Conservation (phyloP, 2,888 invertebrate genomes). For the Eutolmus rufibarbis region DNA sequence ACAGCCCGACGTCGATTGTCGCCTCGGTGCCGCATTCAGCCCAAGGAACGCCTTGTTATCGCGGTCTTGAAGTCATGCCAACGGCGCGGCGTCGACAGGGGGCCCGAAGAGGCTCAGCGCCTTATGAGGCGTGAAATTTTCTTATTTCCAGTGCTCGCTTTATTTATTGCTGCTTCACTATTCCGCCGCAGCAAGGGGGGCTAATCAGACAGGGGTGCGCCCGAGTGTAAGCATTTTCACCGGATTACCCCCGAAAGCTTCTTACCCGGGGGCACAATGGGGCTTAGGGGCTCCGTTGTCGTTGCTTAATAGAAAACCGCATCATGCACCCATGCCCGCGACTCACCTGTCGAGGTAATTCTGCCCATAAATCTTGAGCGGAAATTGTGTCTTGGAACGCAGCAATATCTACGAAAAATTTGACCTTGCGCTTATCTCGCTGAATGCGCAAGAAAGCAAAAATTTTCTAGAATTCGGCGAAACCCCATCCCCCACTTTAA, state of each 20-base stretch:
- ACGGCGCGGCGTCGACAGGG: not conserved
- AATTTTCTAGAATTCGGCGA: not conserved
- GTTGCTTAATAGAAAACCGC: not conserved
- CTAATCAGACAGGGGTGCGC: not conserved
- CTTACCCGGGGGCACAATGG: not conserved
- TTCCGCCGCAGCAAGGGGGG: not conserved
- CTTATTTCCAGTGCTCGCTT: not conserved
- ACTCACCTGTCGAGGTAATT: not conserved
- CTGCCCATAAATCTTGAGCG: not conserved
- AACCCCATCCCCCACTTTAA: not conserved
- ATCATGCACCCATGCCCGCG: not conserved
- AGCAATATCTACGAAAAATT: not conserved
- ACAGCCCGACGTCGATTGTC: not conserved
- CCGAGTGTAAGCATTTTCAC: not conserved
- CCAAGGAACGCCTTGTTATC: not conserved
- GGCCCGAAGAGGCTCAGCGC: not conserved
- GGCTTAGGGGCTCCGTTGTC: not conserved
- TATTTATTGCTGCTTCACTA: not conserved
- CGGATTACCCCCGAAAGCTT: not conserved
- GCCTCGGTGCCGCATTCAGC: not conserved
- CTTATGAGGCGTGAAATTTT: conserved; percentile 12
- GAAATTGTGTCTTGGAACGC: not conserved
- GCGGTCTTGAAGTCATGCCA: not conserved
- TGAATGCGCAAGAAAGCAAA: not conserved
- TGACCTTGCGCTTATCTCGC: not conserved